Base-by-base conservation (phyloP, 2,888 invertebrate genomes). In the Trissolcus brochymenae region DNA sequence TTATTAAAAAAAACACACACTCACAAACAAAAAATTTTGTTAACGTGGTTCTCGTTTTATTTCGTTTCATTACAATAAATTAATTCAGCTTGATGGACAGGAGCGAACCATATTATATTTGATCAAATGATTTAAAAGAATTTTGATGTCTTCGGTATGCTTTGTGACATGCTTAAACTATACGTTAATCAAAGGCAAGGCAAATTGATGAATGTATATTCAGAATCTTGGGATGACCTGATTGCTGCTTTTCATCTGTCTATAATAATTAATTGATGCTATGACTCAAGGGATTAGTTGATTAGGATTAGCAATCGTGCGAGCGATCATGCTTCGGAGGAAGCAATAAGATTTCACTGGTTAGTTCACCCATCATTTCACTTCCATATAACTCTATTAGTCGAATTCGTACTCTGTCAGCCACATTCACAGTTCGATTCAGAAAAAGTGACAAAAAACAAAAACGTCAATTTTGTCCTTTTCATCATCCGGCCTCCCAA, bases 201-300 rank as follows among this genome's bases (percentile, higher is more conserved):
- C 55, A 59, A 65, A 70, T 76, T 76, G 70, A 76, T 76, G 75
- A 75, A 55, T 57, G 70, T 55, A 60, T 60, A 74, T 74, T 76
- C 70, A 76, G 76, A 50, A 76, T 46, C 61, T 70, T 51, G 17
- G 43, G 76, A 66, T 71, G 60, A 61, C 70, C 76, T 76, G 76
- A 76, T 76, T 76, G 66, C 71, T 62, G 76, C 76, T 76, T 76
- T 76, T 76, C 76, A 76, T 71, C 66, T 66, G 29, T 53, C 76
- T 66, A 65, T 71, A 71, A 35, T 35, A 35, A 35, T 35, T 35
- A 35, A 76, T 71, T 76, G 76, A 71, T 49, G 76, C 61, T 66
- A 35, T 46, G 66, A 76, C 76, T 76, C 71, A 66, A 76, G 76
- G 66, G 76, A 71, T 76, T 76, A 66, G 76, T 71, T 61, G 66